Conservation (phyloP, 2,888 invertebrate genomes). For the Coronaproctus castanopsis region DNA sequence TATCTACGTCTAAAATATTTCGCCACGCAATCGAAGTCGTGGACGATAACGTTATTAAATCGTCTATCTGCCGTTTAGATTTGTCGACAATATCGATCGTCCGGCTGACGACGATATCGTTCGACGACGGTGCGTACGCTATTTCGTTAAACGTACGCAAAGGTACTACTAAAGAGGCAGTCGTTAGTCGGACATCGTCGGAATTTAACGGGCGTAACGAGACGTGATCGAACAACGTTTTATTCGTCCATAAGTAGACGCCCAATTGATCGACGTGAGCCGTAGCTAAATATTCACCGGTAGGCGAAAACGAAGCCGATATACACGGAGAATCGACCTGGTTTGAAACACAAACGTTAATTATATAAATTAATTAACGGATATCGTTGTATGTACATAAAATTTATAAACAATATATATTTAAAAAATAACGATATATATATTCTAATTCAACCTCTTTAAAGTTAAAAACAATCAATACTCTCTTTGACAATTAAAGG, state of each 20-base stretch:
- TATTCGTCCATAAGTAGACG: constrained; percentile 85
- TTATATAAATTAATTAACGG: no score
- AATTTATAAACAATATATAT: no score
- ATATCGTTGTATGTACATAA: no score
- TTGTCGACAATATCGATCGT: constrained; percentile 28
- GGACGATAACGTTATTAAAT: constrained; percentile 3
- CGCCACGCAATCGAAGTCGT: constrained; percentile 71
- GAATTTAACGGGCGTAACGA: constrained; percentile 46
- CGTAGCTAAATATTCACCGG: constrained; percentile 74
- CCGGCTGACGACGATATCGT: background rate
- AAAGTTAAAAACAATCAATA: no score
- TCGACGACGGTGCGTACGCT: background rate
- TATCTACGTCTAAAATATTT: constrained; percentile 65
- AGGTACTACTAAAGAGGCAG: constrained; percentile 4
- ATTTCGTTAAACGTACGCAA: constrained; percentile 23
- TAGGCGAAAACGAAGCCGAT: constrained; percentile 73
- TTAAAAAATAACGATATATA: no score
- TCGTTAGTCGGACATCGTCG: constrained; percentile 24
- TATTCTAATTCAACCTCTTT: no score
- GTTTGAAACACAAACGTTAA: constrained; percentile 18
- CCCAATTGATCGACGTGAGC: constrained; percentile 74
- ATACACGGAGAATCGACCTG: constrained; percentile 60
- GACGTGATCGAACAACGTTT: constrained; percentile 58
- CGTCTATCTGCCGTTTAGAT: constrained; percentile 49
- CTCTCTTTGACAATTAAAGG: no score